Evolutionary conservation across 2,113 vertebrate genomes (phyloP), one percentile per base, ranked within the genome.

Genomic region (Notothenia coriiceps): DNA sequence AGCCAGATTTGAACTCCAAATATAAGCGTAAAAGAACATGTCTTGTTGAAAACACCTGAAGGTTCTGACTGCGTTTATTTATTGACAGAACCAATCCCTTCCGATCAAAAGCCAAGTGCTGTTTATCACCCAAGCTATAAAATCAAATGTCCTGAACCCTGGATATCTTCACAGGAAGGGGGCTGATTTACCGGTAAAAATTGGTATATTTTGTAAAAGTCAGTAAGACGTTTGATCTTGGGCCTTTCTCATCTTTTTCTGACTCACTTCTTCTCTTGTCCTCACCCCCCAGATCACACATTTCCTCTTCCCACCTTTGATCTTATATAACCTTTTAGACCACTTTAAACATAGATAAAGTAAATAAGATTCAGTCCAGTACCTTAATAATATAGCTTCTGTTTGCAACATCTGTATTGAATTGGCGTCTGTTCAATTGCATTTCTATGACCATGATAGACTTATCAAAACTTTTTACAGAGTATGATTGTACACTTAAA

Each of bases 141-240:
- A 71, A 71, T 49, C 61, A 51, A 44, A 50, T 29, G 52, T 68
- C 67, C 54, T 79, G 56, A 79, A 35, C 63, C 57, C 63, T 47
- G 65, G 44, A 20, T 70, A 71, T 85, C 66, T 74, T 46, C 59
- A 57, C 69, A 74, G 57, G 29, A 64, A 11, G 55, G 25, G 29
- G 25, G 29, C 52, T 70, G 68, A 59, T 77, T 77, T 25, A 71
- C 22, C 6, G 12, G 5, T 47, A 47, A 80, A 52, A 66, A 65
- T 77, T 56, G 51, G 15, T 51, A 73, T 18, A 67, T 43, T 80
- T 69, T 80, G 74, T 57, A 66, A 49, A 66, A 46, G 65, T 64
- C 35, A 59, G 65, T 14, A 50, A 74, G 50, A 22, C 4, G 47
- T 84, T 84, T 88, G 78, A 88, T 88, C 75, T 64, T 13, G 46